These are phyloP conservation scores for Meteorus colon DNA, from an alignment of 2,888 invertebrate species.

Conservation along the genomic window DNA sequence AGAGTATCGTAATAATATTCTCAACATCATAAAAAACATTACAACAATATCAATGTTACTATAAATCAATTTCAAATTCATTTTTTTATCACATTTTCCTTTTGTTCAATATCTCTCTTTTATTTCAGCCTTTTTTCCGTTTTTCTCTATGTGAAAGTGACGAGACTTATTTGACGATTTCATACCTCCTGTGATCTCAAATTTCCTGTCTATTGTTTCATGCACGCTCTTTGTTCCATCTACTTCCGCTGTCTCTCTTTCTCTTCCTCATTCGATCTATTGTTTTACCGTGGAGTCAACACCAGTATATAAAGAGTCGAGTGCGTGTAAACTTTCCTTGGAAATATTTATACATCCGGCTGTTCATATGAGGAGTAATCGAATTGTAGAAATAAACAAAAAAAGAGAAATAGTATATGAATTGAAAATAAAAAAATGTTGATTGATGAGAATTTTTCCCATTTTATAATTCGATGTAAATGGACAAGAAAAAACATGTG, in stretches of 20 bases:
- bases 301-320: constrained; percentile 35
- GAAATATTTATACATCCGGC: constrained; percentile 16
- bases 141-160: constrained; percentile 1
- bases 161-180: constrained; percentile 21
- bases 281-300: constrained; percentile 36
- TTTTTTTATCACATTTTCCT: constrained; percentile 3
- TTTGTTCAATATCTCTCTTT: constrained; percentile 9
- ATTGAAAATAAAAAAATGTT: no score
- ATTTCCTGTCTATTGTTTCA: constrained; percentile 30
- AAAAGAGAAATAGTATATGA: not conserved
- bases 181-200: constrained; percentile 17
- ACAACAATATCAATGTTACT: no score
- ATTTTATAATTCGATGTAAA: no score
- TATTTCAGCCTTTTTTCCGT: not conserved
- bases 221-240: constrained; percentile 27
- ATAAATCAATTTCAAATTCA: not conserved
- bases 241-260: constrained; percentile 21
- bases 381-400: constrained; percentile 24
- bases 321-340: constrained; percentile 39
- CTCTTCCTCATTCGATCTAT: constrained; percentile 21
- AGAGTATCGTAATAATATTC: no score
- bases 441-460: no score
- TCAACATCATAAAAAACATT: no score
- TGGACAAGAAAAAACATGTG: no score
- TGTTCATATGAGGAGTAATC: not conserved